Conservation (phyloP, 1,140 invertebrate genomes). For the Polypedilum vanderplanki region DNA sequence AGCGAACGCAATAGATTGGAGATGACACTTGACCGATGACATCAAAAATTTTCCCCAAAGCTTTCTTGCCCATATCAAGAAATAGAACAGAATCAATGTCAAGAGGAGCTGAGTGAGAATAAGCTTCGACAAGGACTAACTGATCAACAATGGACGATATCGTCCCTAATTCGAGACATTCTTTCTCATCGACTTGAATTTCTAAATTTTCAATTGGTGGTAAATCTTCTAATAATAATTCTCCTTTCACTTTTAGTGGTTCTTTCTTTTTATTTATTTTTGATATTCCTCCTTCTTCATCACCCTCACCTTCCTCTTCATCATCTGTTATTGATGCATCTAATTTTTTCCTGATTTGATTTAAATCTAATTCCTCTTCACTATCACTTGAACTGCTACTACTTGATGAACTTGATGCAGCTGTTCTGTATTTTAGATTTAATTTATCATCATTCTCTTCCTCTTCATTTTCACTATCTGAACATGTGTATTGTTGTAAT, state of each 20-base stretch:
- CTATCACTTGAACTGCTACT: background rate
- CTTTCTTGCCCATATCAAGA: slow-evolving; percentile 59
- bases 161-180: slow-evolving; percentile 65
- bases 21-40: slow-evolving; percentile 74
- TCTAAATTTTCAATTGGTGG: slow-evolving; percentile 77
- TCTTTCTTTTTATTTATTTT: background rate
- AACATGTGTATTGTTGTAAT: background rate
- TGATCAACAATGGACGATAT: slow-evolving; percentile 64
- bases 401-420: background rate
- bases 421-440: background rate
- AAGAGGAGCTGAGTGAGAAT: slow-evolving; percentile 62
- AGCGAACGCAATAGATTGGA: slow-evolving; percentile 74
- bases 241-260: background rate
- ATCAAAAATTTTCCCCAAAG: slow-evolving; percentile 78
- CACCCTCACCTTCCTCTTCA: background rate
- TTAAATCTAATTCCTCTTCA: background rate
- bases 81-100: slow-evolving; percentile 82
- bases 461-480: background rate
- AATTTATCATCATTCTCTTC: background rate
- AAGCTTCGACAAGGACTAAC: slow-evolving; percentile 63
- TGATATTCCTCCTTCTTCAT: background rate
- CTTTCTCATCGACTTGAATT: slow-evolving; percentile 66
- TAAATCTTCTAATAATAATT: slow-evolving; percentile 51
- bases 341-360: background rate
- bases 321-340: background rate